Base-by-base conservation (phyloP, 2,888 invertebrate species). In the Hydrotaea diabolus region DNA sequence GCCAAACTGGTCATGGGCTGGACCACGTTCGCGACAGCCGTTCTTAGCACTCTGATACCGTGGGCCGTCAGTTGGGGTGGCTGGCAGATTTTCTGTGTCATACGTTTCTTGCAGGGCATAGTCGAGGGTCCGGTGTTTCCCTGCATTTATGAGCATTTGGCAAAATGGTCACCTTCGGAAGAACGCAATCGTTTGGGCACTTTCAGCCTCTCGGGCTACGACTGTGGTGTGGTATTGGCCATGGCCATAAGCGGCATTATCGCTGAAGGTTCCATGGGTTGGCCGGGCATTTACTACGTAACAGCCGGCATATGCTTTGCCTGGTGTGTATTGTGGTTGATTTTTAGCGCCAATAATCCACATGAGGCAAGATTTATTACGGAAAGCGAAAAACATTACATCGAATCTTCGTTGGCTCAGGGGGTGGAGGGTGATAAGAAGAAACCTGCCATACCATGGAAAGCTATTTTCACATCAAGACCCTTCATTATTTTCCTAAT, bases 51-150 rank as follows among this genome's bases (percentile, higher is more conserved):
- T 0, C 83, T 95, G 0, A 94, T 95, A 36, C 97, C 97, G 0
- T 80, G 93, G 1, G 94, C 95, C 85, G 96, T 95, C 0, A 15
- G 92, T 0, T 94, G 94, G 93, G 93, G 93, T 5, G 89, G 94
- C 2, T 95, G 95, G 93, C 91, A 93, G 62, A 93, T 95, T 2
- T 93, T 94, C 31, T 93, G 94, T 19, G 92, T 92, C 2, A 93
- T 94, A 53, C 93, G 96, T 17, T 93, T 95, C 1, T 86, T 94
- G 0, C 94, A 95, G 90, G 96, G 96, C 0, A 91, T 96, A 9
- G 93, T 94, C 23, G 95, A 96, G 89, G 96, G 95, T 0, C 91
- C 94, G 17, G 91, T 95, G 85, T 95, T 94, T 88, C 96, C 96
- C 0, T 93, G 94, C 78, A 91, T 95, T 0, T 95, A 95, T 85